These are phyloP conservation scores for Serripes groenlandicus DNA, from an alignment of 2,888 invertebrate species.

Conservation along the genomic window DNA sequence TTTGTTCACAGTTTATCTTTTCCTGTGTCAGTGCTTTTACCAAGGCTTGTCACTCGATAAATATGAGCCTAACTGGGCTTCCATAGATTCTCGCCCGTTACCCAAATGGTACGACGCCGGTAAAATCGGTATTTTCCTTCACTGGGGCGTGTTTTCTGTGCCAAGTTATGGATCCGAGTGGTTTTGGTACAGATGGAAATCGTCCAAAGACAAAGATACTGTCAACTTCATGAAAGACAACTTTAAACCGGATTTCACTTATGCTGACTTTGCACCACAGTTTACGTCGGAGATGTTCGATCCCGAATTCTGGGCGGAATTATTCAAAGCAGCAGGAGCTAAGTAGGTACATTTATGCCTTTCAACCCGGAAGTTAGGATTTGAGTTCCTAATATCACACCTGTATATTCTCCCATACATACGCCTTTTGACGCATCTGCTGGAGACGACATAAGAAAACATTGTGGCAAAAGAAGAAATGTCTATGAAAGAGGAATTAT, in stretches of 20 bases:
- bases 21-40: background rate
- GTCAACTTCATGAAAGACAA: constrained; percentile 92
- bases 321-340: constrained; percentile 95
- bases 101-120: constrained; percentile 87
- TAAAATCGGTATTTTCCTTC: constrained; percentile 87
- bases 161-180: constrained; percentile 89
- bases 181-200: constrained; percentile 95
- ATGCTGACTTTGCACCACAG: constrained; percentile 95
- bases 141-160: constrained; percentile 87
- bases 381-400: no score
- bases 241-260: constrained; percentile 94
- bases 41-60: constrained; percentile 6
- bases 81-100: constrained; percentile 86
- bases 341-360: constrained; percentile 86
- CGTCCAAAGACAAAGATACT: constrained; percentile 63
- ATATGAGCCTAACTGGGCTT: constrained; percentile 75
- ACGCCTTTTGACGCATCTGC: no score
- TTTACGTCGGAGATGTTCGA: constrained; percentile 96
- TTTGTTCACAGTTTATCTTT: background rate
- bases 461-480: no score
- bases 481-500: no score
- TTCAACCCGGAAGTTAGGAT: background rate
- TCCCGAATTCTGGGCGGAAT: constrained; percentile 93
- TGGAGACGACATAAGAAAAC: no score
- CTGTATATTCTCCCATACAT: no score